Conservation (phyloP, 2,888 invertebrate genomes). For the Unio delphinus region DNA sequence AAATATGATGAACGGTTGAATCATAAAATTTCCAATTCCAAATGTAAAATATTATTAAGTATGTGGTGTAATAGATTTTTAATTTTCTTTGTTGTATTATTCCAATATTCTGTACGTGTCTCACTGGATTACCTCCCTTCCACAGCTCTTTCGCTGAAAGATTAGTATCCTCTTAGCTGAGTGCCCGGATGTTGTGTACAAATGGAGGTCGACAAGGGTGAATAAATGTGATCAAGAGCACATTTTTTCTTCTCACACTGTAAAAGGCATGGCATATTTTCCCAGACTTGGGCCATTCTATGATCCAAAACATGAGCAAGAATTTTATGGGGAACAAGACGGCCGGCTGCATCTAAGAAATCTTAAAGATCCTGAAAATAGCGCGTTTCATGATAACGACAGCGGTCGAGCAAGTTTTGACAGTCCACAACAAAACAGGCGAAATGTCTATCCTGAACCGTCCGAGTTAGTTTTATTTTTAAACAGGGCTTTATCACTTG, state of each 20-base stretch:
- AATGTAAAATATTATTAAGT: too few species aligned
- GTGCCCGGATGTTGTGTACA: slow-evolving; percentile 38
- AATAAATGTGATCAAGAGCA: slow-evolving; percentile 1
- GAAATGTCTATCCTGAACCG: too few species aligned
- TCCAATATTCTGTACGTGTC: too few species aligned
- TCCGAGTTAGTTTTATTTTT: too few species aligned
- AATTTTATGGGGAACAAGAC: slow-evolving; percentile 41
- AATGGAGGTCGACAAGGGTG: slow-evolving; percentile 14
- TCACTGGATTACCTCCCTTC: too few species aligned
- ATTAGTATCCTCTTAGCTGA: not conserved
- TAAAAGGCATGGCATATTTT: slow-evolving; percentile 41
- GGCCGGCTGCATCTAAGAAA: slow-evolving; percentile 35
- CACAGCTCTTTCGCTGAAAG: too few species aligned
- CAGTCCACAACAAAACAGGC: too few species aligned
- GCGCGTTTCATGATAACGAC: not conserved
- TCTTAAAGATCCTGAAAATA: not conserved
- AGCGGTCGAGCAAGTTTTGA: not conserved
- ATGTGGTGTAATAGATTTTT: too few species aligned
- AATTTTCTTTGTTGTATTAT: too few species aligned
- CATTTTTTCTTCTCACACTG: not conserved
- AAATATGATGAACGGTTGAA: too few species aligned
- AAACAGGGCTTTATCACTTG: too few species aligned
- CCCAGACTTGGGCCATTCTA: slow-evolving; percentile 46
- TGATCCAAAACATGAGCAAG: slow-evolving; percentile 47
- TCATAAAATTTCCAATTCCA: too few species aligned